phyloP scores from a whole-genome alignment of 2,888 invertebrate species.

The Corbicula japonica region DNA sequence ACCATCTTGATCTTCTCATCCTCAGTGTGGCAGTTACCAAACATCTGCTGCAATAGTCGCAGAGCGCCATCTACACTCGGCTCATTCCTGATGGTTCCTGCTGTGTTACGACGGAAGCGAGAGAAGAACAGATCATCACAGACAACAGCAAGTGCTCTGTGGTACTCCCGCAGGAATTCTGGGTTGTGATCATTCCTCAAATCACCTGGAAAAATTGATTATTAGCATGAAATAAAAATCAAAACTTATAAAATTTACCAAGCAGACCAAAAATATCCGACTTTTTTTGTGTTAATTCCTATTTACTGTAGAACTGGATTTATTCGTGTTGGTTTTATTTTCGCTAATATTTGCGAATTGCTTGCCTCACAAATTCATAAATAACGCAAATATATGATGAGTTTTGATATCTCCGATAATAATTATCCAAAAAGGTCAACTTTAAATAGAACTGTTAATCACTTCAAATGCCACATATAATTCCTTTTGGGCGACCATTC shows the following conservation, averaged over 20 bases:
- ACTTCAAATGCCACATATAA: no score
- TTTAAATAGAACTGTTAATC: no score
- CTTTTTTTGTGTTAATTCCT: not conserved
- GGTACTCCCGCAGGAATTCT: conserved; percentile 83
- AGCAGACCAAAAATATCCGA: not conserved
- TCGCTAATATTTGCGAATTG: no score
- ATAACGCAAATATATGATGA: no score
- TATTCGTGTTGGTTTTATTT: no score
- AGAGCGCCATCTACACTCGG: conserved; percentile 70
- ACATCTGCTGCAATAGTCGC: conserved; percentile 79
- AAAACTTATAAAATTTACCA: not conserved
- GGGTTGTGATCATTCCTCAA: conserved; percentile 83
- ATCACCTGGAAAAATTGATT: conserved; percentile 75
- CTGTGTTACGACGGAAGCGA: conserved; percentile 76
- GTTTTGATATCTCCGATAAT: no score
- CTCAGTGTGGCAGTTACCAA: conserved; percentile 81
- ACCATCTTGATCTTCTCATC: conserved; percentile 82
- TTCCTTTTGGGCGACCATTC: no score
- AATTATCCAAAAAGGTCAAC: no score
- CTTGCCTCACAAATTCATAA: no score
- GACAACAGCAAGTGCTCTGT: conserved; percentile 82
- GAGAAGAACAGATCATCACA: conserved; percentile 85
- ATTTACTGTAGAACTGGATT: not conserved
- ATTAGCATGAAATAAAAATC: not conserved
- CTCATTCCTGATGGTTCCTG: conserved; percentile 62